Percentiles rank a stretch among this genome's conserved stretches.
Evolutionary conservation across 2,888 invertebrate genomes (phyloP).

Genomic region (Nomada hirtipes): DNA sequence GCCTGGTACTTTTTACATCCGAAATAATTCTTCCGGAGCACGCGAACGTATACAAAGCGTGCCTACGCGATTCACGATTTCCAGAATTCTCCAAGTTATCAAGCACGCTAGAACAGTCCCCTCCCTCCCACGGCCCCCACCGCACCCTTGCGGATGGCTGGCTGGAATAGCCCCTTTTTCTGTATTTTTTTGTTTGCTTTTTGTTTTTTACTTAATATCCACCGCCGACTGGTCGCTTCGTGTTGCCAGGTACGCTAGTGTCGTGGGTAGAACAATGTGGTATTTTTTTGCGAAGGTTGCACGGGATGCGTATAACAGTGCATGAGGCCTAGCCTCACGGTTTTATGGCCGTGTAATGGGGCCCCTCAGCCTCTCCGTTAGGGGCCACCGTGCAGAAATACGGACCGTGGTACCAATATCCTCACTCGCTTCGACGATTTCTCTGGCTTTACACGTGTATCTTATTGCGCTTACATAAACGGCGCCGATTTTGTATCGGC

Average conservation of each 20-base stretch:
- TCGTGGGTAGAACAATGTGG: conserved; percentile 72
- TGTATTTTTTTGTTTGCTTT: neutral
- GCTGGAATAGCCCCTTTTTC: conserved; percentile 21
- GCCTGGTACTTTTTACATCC: conserved; percentile 31
- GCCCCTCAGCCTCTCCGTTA: conserved; percentile 73
- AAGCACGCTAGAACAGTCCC: conserved; percentile 29
- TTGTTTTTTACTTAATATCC: conserved; percentile 40
- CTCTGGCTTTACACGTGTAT: conserved; percentile 26
- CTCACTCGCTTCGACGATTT: conserved; percentile 28
- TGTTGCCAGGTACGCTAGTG: conserved; percentile 59
- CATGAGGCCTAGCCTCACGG: conserved; percentile 73
- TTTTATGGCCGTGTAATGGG: conserved; percentile 81
- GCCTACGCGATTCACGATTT: conserved; percentile 48
- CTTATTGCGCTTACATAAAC: conserved; percentile 1
- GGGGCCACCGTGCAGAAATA: conserved; percentile 69
- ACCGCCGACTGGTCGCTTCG: conserved; percentile 45
- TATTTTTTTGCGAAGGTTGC: conserved; percentile 65
- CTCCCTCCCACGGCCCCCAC: neutral
- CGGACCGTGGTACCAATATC: conserved; percentile 67
- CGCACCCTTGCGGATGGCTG: conserved; percentile 35
- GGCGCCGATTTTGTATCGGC: neutral
- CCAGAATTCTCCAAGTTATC: conserved; percentile 53
- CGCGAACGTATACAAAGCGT: conserved; percentile 49
- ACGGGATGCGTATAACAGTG: conserved; percentile 74
- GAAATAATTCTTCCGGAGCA: conserved; percentile 43